Conservation (phyloP, 2,888 invertebrate genomes). For the Colletes collaris region DNA sequence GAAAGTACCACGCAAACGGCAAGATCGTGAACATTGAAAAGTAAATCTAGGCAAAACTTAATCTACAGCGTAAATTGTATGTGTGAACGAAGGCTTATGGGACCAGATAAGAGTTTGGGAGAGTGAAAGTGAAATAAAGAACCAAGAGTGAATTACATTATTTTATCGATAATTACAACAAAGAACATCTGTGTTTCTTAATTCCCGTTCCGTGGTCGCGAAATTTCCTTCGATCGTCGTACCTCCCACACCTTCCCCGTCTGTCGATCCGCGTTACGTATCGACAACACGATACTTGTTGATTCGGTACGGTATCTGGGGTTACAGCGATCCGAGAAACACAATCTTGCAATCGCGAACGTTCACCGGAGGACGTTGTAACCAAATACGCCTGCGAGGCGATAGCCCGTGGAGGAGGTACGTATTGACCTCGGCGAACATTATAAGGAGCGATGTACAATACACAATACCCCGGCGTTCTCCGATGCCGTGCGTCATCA, state of each 20-base stretch:
- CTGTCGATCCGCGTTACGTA: conserved; percentile 31
- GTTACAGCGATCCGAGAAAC: conserved; percentile 46
- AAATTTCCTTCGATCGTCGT: conserved; percentile 4
- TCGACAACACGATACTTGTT: conserved; percentile 62
- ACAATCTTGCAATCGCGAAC: conserved; percentile 50
- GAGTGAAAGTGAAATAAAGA: no score
- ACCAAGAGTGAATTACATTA: no score
- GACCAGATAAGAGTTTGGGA: no score
- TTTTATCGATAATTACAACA: no score
- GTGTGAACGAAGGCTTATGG: no score
- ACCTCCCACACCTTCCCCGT: neutral
- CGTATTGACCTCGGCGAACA: conserved; percentile 29
- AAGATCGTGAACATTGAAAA: no score
- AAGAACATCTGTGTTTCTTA: no score
- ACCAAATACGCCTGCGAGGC: conserved; percentile 45
- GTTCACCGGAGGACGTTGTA: conserved; percentile 45
- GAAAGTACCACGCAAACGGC: no score
- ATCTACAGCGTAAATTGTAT: no score
- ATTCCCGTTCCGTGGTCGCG: neutral
- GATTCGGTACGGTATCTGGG: conserved; percentile 47
- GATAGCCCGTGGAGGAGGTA: conserved; percentile 7
- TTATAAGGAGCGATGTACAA: conserved; percentile 18
- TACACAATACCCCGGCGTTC: conserved; percentile 12
- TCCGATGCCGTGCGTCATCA: conserved; percentile 19
- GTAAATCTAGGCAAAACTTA: no score